phyloP scores from a whole-genome alignment of 64 coral and sea anemone species.

The Dendrophyllia cribrosa region DNA sequence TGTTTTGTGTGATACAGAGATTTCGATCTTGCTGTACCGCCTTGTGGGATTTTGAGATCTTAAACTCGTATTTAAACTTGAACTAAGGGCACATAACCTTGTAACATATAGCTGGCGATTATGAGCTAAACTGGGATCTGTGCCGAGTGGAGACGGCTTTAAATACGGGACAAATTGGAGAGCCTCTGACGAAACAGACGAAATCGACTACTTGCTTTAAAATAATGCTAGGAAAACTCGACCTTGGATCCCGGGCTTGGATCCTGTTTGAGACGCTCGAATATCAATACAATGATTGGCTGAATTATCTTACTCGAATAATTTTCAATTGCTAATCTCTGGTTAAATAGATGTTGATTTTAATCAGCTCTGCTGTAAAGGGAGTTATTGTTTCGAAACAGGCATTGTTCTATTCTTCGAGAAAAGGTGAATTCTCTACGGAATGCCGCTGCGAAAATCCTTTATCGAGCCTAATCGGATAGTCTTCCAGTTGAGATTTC shows the following conservation, averaged over 20 bases:
- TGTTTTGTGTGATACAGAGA: not conserved
- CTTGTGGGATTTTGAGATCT: not conserved
- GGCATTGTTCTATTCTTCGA: no score
- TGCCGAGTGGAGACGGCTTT: not conserved
- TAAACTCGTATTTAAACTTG: not conserved
- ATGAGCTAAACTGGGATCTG: not conserved
- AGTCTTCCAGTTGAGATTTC: not conserved
- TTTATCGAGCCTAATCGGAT: slow-evolving; percentile 20
- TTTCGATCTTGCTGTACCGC: not conserved
- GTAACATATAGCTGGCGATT: not conserved
- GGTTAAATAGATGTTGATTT: not conserved
- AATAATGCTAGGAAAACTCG: no score
- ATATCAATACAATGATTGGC: not conserved
- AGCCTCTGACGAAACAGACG: not conserved
- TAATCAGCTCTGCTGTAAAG: not conserved
- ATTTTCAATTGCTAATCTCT: not conserved
- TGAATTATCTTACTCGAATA: not conserved
- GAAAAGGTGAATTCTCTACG: not conserved
- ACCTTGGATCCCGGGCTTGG: no score
- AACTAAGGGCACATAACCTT: not conserved
- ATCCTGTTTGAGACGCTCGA: no score
- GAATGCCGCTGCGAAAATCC: not conserved
- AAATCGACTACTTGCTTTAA: no score
- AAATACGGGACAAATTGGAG: no score
- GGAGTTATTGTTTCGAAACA: not conserved